Evolutionary conservation across 2,113 vertebrate genomes (phyloP), one percentile per base, ranked within the genome.

Genomic region (Phocoena phocoena): DNA sequence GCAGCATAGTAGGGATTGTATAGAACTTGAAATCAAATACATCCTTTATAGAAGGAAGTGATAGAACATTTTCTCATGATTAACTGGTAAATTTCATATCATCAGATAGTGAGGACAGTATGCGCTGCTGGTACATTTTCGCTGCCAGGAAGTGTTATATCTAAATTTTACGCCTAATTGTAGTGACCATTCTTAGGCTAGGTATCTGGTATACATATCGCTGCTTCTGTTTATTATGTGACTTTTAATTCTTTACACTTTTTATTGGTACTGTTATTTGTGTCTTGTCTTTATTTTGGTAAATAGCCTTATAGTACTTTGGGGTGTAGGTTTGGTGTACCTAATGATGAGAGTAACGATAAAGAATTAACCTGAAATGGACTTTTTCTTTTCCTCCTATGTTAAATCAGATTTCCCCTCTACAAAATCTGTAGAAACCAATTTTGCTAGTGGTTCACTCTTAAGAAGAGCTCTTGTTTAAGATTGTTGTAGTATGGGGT

Each of bases 251-350:
- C 53, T 88, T 81, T n/a, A 13, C 33, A 12, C 25, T 60, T 85
- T 87, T 55, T 31, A 79, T 26, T 91, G 20, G 25, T 67, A 14
- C 47, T 73, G 44, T 67, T 70, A 47, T 65, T 76, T 80, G 65
- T 80, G 26, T 50, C 47, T 73, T 50, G 8, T 63, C 28, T 38
- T 74, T 50, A 55, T 81, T 81, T 77, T 31, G 8, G 44, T 58
- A 77, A 79, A 36, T 67, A 87, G 50, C 53, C 63, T 96, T 63
- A 55, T 31, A 76, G 90, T 96, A 21, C 65, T 93, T 95, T 92
- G 87, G 84, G 70, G 36, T 88, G 3, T 44, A 87, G 62, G 36
- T 53, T 79, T 88, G 36, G 28, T 81, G 2, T 73, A 33, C n/a
- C 28, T 88, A n/a, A 33, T 33, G 62, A 73, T 95, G 33, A 33